Evolutionary conservation across 2,113 vertebrate genomes (phyloP).

Genomic region (Boulengeromyrus knoepffleri): DNA sequence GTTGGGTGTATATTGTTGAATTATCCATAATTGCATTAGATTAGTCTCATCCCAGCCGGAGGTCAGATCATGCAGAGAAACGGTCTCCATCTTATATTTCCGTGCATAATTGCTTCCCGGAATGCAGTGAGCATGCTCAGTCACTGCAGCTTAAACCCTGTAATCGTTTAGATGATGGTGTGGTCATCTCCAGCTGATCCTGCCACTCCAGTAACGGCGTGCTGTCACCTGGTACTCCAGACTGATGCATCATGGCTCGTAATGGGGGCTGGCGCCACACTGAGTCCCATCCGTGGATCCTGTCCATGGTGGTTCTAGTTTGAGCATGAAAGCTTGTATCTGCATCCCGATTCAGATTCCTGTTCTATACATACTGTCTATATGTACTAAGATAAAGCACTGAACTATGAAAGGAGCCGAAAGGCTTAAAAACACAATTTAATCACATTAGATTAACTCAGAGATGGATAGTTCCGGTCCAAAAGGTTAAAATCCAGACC

Average conservation of each 20-base stretch:
- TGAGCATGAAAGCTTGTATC: too few species aligned
- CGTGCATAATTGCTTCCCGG: not conserved
- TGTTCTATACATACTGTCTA: not conserved
- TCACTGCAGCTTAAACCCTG: not conserved
- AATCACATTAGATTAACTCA: not conserved
- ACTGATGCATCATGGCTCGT: not conserved
- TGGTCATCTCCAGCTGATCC: conserved; percentile 16
- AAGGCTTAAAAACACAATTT: not conserved
- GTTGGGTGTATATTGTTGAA: not conserved
- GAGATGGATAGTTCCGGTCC: not conserved
- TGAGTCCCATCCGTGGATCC: not conserved
- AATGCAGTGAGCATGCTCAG: not conserved
- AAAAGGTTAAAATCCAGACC: not conserved
- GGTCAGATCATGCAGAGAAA: not conserved
- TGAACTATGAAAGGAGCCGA: not conserved
- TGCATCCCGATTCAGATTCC: too few species aligned
- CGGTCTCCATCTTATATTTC: not conserved
- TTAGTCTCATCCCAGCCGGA: not conserved
- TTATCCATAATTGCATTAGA: not conserved
- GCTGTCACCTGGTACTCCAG: not conserved
- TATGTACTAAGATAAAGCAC: not conserved
- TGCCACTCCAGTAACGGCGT: too few species aligned
- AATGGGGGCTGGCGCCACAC: not conserved
- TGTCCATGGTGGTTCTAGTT: not conserved
- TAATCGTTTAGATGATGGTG: conserved; percentile 24